Evolutionary conservation across 2,113 vertebrate species (phyloP).

Genomic region (Rhipidura dahli): DNA sequence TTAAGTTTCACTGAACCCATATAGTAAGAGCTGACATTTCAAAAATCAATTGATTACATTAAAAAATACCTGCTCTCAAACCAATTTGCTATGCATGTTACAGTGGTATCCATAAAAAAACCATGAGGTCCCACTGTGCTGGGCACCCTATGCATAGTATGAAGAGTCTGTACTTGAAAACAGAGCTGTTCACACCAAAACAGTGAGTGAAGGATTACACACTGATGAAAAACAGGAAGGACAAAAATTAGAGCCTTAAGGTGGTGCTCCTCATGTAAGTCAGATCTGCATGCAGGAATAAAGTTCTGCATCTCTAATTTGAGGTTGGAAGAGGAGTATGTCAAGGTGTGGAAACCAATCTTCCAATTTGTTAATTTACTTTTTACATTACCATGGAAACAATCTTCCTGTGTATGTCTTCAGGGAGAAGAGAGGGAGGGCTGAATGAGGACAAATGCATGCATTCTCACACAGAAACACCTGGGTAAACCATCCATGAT

Average conservation of each 20-base stretch:
- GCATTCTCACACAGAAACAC: background rate
- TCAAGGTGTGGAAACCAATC: background rate
- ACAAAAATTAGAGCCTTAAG: background rate
- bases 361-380: background rate
- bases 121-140: background rate
- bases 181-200: background rate
- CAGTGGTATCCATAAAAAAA: background rate
- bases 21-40: background rate
- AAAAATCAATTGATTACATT: background rate
- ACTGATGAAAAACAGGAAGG: background rate
- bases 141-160: background rate
- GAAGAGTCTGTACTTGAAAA: background rate
- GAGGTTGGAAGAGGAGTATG: background rate
- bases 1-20: background rate
- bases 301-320: background rate
- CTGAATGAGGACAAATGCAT: background rate
- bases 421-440: background rate
- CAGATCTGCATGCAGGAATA: background rate
- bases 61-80: background rate
- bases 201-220: accelerated
- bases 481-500: background rate
- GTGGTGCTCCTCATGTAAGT: background rate
- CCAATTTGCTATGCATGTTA: background rate
- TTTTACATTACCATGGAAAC: background rate
- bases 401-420: background rate